Conservation (phyloP, 2,888 invertebrate genomes). For the Macaria liturata region DNA sequence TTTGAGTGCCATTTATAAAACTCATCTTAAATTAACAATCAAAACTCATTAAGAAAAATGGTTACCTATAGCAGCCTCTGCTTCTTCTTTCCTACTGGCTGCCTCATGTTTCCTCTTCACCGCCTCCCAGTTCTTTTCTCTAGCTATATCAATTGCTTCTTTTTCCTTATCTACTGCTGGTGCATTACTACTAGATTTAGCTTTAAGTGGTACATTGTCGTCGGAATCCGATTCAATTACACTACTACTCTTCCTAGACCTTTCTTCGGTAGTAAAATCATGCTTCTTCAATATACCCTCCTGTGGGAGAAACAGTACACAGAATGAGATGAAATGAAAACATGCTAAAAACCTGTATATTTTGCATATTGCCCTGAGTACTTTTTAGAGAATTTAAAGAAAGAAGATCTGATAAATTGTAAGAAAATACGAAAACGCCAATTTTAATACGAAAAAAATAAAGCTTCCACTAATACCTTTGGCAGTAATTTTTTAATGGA, state of each 20-base stretch:
- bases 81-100: constrained; percentile 77
- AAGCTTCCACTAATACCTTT: too few relatives aligned
- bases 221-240: constrained; percentile 76
- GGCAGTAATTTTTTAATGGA: too few relatives aligned
- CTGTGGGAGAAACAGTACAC: constrained; percentile 42
- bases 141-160: constrained; percentile 79
- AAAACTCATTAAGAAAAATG: too few relatives aligned
- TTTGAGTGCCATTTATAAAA: too few relatives aligned
- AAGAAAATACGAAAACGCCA: too few relatives aligned
- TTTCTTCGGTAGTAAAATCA: constrained; percentile 62
- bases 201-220: constrained; percentile 73
- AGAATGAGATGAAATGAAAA: too few relatives aligned
- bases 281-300: constrained; percentile 77
- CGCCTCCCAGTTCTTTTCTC: constrained; percentile 82
- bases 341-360: too few relatives aligned
- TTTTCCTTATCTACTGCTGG: constrained; percentile 74
- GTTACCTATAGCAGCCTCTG: constrained; percentile 75
- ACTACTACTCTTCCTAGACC: constrained; percentile 71
- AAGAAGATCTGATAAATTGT: too few relatives aligned
- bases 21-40: too few relatives aligned
- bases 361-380: too few relatives aligned
- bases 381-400: too few relatives aligned
- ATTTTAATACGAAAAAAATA: too few relatives aligned
- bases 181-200: constrained; percentile 58
- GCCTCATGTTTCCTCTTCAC: constrained; percentile 81